Evolutionary conservation across 2,797 vertebrate species (phyloP), one percentile per base, ranked within the genome.

Genomic region (Telmatherina bonti): DNA sequence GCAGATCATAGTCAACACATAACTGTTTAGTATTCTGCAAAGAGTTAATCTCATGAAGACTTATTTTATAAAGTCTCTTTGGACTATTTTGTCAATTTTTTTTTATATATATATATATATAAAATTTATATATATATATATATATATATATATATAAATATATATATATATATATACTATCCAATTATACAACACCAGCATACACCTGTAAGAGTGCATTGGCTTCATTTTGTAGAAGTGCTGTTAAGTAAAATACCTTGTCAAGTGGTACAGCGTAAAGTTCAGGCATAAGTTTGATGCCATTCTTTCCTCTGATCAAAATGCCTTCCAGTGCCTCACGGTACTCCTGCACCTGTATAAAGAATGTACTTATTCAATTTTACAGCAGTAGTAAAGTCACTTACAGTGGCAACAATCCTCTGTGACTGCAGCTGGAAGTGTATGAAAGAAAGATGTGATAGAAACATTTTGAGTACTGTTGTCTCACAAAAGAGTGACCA

Each of bases 241-340:
- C 0, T 35, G 3, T 33, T n/a, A 27, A 30, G 15, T 52, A 47
- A 7, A 55, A 43, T 84, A 99, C 98, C 96, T 99, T 99, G 69
- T 96, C 93, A 71, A 84, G 81, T 5, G 97, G 97, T 27, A 99
- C 96, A 67, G 96, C 92, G 0, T 99, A 99, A 35, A 99, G 94
- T 70, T 99, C 98, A 29, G 98, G 98, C 85, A 99, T 73, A 67
- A 99, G 88, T 62, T 95, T 95, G 88, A 99, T 96, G 72, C 98
- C 97, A 0, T 96, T 95, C 87, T 97, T 96, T 74, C 95, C 96
- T 91, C 97, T 88, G 83, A 99, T 97, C 79, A 99, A 92, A 87
- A 98, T 87, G 58, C 95, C 96, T 68, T 99, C 97, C 84, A 99
- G 92, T 8, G 98, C 98, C 65, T 99, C 97, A 26, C 94, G 94